Evolutionary conservation across 2,113 vertebrate genomes (phyloP).

Genomic region (Ophiodon elongatus): DNA sequence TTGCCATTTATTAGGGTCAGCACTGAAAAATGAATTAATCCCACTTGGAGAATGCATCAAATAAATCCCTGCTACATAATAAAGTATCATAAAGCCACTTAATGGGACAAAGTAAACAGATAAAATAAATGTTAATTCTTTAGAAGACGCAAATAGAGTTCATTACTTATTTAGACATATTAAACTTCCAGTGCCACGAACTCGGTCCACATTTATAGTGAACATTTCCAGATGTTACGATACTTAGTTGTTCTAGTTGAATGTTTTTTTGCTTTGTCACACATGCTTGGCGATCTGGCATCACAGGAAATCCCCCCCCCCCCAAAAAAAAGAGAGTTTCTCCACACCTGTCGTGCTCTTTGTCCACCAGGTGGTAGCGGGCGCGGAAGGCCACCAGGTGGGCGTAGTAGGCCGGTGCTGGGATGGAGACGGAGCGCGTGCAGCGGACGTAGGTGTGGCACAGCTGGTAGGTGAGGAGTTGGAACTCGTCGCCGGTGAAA

Average conservation of each 20-base stretch:
- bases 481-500: slow-evolving; percentile 97
- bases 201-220: neutral
- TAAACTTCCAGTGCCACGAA: neutral
- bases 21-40: neutral
- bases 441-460: slow-evolving; percentile 98
- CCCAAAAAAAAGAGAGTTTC: neutral
- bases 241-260: neutral
- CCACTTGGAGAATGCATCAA: neutral
- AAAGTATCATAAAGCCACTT: neutral
- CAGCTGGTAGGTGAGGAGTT: slow-evolving; percentile 98
- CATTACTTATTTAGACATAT: neutral
- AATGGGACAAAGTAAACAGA: neutral
- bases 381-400: slow-evolving; percentile 97
- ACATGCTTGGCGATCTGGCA: neutral
- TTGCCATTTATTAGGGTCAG: too few relatives aligned
- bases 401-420: slow-evolving; percentile 96
- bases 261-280: neutral
- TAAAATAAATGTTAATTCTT: neutral
- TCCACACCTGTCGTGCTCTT: slow-evolving; percentile 96
- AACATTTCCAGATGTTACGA: neutral
- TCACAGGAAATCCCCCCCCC: neutral
- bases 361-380: slow-evolving; percentile 97
- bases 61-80: neutral
- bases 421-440: slow-evolving; percentile 97
- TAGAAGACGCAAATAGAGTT: neutral